phyloP scores from a whole-genome alignment of 2,888 invertebrate species.

The Argyra leucocephala region DNA sequence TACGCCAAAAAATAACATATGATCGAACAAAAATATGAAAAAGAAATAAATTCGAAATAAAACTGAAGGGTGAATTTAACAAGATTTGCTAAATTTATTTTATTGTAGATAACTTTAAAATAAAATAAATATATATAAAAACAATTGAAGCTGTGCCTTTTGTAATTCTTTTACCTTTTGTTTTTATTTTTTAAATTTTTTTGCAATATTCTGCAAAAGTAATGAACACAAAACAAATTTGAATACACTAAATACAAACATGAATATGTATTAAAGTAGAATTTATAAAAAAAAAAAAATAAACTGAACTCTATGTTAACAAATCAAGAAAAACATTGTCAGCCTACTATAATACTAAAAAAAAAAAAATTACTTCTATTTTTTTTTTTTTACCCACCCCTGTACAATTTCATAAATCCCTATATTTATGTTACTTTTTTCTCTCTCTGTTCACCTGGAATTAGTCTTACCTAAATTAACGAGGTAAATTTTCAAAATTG shows the following conservation, averaged over 20 bases:
- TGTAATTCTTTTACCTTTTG: background rate
- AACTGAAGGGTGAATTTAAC: background rate
- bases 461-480: too few species aligned
- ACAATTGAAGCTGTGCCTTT: background rate
- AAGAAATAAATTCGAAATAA: background rate
- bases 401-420: too few species aligned
- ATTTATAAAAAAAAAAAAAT: too few species aligned
- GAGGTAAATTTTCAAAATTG: too few species aligned
- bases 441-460: too few species aligned
- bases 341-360: too few species aligned
- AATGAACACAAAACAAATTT: background rate
- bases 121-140: background rate
- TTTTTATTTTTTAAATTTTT: background rate
- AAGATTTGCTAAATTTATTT: background rate
- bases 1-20: background rate
- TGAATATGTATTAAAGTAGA: background rate
- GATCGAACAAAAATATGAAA: background rate
- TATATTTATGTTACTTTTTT: too few species aligned
- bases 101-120: background rate
- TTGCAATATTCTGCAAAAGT: background rate
- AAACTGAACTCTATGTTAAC: background rate
- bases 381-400: too few species aligned
- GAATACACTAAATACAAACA: background rate
- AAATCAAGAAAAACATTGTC: background rate
- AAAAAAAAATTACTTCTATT: too few species aligned